Conservation (phyloP, 2,113 vertebrate genomes). For the Pterocles gutturalis region DNA sequence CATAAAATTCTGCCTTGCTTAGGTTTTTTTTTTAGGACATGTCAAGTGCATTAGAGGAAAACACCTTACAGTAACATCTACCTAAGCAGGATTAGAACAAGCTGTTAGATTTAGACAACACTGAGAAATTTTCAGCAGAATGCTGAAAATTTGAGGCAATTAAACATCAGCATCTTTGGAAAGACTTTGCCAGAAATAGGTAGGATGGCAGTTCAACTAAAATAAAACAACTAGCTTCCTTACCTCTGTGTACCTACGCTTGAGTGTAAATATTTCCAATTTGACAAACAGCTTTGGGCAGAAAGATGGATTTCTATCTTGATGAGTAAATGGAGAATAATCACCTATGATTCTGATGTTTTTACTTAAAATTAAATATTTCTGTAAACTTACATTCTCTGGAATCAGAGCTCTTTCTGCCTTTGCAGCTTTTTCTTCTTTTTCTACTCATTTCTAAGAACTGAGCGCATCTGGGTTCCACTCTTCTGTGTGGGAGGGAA, state of each 20-base stretch:
- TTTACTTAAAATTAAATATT: neutral
- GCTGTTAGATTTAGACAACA: neutral
- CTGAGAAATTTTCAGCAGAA: neutral
- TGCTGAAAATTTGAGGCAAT: neutral
- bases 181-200: neutral
- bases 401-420: constrained; percentile 83
- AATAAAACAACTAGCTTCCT: neutral
- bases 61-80: neutral
- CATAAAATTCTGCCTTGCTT: neutral
- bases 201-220: neutral
- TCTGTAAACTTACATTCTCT: constrained; percentile 82
- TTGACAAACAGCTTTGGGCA: neutral
- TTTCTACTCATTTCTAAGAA: constrained; percentile 83
- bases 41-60: neutral
- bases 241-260: neutral
- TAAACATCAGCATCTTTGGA: neutral
- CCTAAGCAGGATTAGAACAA: neutral
- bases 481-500: constrained; percentile 47
- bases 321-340: neutral
- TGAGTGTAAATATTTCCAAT: neutral
- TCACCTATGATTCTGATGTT: neutral
- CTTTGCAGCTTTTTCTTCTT: constrained; percentile 84
- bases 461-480: constrained; percentile 15
- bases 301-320: neutral
- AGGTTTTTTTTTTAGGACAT: neutral